A percentile compares a stretch with the other conserved stretches of the same genome.
phyloP scores from a whole-genome alignment of 35 echinoderm and acorn worm species.

The Stichopus chloronotus region DNA sequence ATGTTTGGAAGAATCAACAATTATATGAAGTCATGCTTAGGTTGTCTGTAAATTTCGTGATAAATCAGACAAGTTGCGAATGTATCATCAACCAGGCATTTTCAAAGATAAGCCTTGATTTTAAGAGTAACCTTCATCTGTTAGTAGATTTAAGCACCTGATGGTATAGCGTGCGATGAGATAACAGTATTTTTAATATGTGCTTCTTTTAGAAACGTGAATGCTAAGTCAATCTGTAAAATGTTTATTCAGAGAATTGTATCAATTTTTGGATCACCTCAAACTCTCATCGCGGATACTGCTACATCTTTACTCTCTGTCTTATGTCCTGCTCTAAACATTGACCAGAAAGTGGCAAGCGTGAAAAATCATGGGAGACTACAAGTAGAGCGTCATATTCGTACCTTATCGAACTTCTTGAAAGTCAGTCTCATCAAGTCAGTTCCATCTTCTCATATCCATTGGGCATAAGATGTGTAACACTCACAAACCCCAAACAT shows the following conservation, averaged over 20 bases:
- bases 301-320: neutral
- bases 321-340: neutral
- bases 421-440: slow-evolving; percentile 26
- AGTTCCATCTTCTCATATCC: too few species aligned
- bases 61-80: slow-evolving; percentile 56
- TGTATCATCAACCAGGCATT: slow-evolving; percentile 42
- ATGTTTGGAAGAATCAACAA: slow-evolving; percentile 61
- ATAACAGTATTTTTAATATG: slow-evolving; percentile 56
- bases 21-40: slow-evolving; percentile 54
- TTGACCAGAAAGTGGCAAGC: slow-evolving; percentile 11
- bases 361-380: neutral
- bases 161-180: slow-evolving; percentile 54
- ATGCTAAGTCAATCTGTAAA: slow-evolving; percentile 36
- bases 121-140: slow-evolving; percentile 60
- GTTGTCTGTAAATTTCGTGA: slow-evolving; percentile 59
- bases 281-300: neutral
- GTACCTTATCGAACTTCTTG: neutral
- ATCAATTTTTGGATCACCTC: neutral
- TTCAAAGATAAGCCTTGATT: slow-evolving; percentile 58
- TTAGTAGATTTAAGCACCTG: slow-evolving; percentile 41
- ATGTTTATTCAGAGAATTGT: neutral
- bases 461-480: too few species aligned
- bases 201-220: slow-evolving; percentile 48
- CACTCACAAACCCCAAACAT: too few species aligned
- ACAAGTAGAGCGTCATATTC: slow-evolving; percentile 8